Evolutionary conservation across 2,888 invertebrate genomes (phyloP).

Genomic region (Hoplodrina ambigua): DNA sequence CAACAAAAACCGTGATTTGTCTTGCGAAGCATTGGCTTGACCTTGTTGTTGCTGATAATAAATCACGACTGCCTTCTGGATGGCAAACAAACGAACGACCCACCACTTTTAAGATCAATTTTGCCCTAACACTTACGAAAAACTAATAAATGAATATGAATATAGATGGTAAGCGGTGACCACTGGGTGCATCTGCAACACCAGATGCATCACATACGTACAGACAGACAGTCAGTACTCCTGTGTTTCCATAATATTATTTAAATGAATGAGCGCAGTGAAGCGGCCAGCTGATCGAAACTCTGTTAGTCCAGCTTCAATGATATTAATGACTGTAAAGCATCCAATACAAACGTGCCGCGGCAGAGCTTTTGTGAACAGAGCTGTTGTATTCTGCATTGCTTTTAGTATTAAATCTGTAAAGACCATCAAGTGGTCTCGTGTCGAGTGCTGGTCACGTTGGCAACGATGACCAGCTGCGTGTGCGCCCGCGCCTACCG

Average conservation of each 20-base stretch:
- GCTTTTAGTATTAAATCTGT: neutral
- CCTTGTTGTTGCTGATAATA: neutral
- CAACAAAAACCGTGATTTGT: conserved; percentile 3
- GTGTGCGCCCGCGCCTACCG: neutral
- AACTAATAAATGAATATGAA: too few species aligned
- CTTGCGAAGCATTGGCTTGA: neutral
- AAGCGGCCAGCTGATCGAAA: neutral
- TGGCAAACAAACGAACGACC: too few species aligned
- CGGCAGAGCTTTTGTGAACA: neutral
- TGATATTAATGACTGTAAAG: conserved; percentile 1
- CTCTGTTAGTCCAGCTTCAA: conserved; percentile 4
- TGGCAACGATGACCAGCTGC: neutral
- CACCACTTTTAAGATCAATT: too few species aligned
- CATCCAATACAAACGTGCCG: conserved; percentile 9
- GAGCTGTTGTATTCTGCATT: neutral
- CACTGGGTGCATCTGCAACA: too few species aligned
- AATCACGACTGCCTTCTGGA: too few species aligned
- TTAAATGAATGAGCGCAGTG: neutral
- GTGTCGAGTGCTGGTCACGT: neutral
- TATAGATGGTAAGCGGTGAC: too few species aligned
- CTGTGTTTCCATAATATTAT: too few species aligned
- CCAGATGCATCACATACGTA: too few species aligned
- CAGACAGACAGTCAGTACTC: too few species aligned
- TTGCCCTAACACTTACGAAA: too few species aligned
- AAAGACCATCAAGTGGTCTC: neutral